Evolutionary conservation across 2,888 invertebrate genomes (phyloP), one percentile per base, ranked within the genome.

Genomic region (Acronicta psi): DNA sequence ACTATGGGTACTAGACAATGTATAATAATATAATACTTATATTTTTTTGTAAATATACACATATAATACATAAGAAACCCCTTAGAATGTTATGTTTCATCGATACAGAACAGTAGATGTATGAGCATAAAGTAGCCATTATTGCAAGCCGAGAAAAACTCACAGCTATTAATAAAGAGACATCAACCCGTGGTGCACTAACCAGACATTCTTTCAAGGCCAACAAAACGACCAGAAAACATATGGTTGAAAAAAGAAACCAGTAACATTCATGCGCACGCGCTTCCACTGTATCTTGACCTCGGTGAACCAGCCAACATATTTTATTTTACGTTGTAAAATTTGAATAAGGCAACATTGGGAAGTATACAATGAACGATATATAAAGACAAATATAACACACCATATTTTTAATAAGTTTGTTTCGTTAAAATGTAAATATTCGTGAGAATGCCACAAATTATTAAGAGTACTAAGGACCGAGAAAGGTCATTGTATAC

Each of bases 151-250:
- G 50, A 79, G 79, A 80, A 84, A 80, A 84, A 80, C 70, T 79
- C 75, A 80, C 64, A 77, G 75, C 83, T 87, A 89, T 89, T 87
- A 88, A 89, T 89, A 90, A 83, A 79, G 68, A 84, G 79, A 79
- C 87, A 84, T 83, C 86, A 84, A 87, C 86, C 84, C 83, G 69
- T 77, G 77, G 87, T 77, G 88, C 87, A 89, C 73, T 81, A 86
- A 89, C 88, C 90, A 90, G 89, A 87, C 91, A 90, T 89, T 88
- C 88, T 86, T 86, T 80, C 89, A 91, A 92, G 92, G 91, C 88
- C 88, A 92, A 87, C 91, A 89, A 89, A 90, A 90, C 87, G 85
- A 91, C 89, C 89, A 89, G 85, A 87, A 90, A 92, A 91, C 92
- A 92, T 88, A 90, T 92, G 92, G 86, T 84, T 85, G 86, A 86